These are phyloP conservation scores for Encarsia formosa DNA, from an alignment of 2,888 invertebrate genomes.

Conservation along the genomic window DNA sequence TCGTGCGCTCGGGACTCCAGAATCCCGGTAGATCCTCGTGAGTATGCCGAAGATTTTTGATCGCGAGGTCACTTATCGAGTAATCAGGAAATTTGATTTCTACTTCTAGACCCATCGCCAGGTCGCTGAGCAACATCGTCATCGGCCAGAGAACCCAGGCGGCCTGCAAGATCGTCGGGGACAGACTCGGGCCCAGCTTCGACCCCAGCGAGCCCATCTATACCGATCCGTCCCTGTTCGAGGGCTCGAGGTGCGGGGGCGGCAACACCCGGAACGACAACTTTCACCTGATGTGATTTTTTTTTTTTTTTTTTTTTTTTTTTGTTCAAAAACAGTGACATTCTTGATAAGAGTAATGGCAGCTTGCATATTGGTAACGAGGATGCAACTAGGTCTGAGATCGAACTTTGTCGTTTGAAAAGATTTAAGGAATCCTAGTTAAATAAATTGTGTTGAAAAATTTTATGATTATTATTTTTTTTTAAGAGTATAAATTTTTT, in stretches of 20 bases:
- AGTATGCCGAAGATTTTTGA: constrained; percentile 27
- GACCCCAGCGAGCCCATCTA: constrained; percentile 92
- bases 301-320: no score
- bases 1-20: constrained; percentile 48
- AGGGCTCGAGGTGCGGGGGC: constrained; percentile 44
- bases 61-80: constrained; percentile 6
- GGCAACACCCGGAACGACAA: constrained; percentile 50
- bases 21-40: constrained; percentile 47
- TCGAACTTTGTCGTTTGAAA: no score
- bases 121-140: constrained; percentile 44
- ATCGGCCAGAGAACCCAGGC: no score
- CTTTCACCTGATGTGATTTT: constrained; percentile 43
- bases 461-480: no score
- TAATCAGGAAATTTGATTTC: constrained; percentile 25
- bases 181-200: constrained; percentile 50
- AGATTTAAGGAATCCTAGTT: no score
- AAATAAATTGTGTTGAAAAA: no score
- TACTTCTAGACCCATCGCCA: constrained; percentile 38
- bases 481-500: no score
- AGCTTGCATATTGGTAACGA: no score
- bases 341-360: no score
- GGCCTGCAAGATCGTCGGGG: no score
- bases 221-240: constrained; percentile 86
- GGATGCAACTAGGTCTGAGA: no score
- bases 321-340: no score